A percentile compares a stretch with the other conserved stretches of the same genome.
Evolutionary conservation across 2,113 vertebrate genomes (phyloP).

Genomic region (Chaetops frenatus): DNA sequence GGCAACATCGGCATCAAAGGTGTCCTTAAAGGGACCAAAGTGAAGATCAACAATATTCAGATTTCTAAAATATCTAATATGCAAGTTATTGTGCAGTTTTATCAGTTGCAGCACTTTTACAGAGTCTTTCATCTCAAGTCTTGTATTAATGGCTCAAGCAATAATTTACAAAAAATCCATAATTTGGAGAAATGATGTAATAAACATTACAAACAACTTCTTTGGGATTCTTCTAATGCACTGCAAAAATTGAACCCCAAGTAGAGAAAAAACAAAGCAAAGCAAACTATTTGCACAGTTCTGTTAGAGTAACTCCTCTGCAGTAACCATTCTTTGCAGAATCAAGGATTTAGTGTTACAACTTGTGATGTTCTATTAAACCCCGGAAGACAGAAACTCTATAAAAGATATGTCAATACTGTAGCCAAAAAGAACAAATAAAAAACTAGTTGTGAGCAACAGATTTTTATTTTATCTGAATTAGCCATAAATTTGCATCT

Average conservation of each 20-base stretch:
- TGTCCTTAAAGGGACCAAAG: not conserved
- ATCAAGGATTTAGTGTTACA: not conserved
- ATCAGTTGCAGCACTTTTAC: not conserved
- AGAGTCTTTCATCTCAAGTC: not conserved
- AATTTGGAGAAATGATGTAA: not conserved
- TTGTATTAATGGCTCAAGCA: not conserved
- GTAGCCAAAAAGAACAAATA: not conserved
- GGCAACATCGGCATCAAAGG: rapidly evolving
- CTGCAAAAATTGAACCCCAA: not conserved
- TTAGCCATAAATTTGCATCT: not conserved
- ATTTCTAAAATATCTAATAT: not conserved
- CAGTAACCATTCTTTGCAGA: not conserved
- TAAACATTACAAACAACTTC: not conserved
- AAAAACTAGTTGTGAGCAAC: not conserved
- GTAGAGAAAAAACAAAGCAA: not conserved
- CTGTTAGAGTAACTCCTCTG: not conserved
- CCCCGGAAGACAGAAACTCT: not conserved
- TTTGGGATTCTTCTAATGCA: not conserved
- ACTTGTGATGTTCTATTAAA: not conserved
- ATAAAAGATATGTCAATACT: not conserved
- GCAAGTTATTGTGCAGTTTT: not conserved
- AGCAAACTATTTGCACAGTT: not conserved
- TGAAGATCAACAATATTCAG: not conserved
- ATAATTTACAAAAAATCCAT: not conserved
- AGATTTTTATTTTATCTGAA: not conserved